These are phyloP conservation scores for Lycodopsis pacificus DNA, from an alignment of 2,797 vertebrate species.

Conservation along the genomic window DNA sequence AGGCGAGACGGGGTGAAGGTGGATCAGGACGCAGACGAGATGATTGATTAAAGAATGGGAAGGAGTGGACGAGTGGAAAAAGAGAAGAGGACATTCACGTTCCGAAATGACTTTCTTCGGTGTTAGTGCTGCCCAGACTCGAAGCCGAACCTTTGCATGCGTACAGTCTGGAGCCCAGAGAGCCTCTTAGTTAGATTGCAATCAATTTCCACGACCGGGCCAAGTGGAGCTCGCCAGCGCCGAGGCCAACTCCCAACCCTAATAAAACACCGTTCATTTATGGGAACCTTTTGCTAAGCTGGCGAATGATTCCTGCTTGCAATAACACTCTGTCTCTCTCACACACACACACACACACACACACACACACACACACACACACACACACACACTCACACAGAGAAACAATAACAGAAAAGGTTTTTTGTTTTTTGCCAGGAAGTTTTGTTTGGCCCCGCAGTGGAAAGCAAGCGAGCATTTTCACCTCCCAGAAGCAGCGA, in stretches of 20 bases:
- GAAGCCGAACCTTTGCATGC: conserved; percentile 60
- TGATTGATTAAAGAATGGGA: conserved; percentile 77
- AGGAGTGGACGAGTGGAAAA: conserved; percentile 54
- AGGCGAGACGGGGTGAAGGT: conserved; percentile 69
- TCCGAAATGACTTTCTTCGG: conserved; percentile 68
- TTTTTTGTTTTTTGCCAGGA: conserved; percentile 7
- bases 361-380: neutral
- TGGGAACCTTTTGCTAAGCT: conserved; percentile 56
- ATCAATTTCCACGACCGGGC: conserved; percentile 71
- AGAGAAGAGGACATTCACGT: conserved; percentile 59
- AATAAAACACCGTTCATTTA: conserved; percentile 62
- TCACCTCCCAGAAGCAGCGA: conserved; percentile 35
- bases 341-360: neutral
- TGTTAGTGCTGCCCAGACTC: conserved; percentile 41
- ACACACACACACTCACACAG: conserved; percentile 9
- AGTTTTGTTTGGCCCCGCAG: conserved; percentile 40
- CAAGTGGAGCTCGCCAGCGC: conserved; percentile 56
- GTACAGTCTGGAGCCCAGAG: conserved; percentile 64
- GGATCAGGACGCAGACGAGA: conserved; percentile 70
- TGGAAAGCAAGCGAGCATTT: conserved; percentile 35
- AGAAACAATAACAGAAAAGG: conserved; percentile 26
- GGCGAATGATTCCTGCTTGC: conserved; percentile 46
- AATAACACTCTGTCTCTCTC: conserved; percentile 3
- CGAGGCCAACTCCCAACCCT: conserved; percentile 56
- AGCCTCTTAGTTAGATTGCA: conserved; percentile 77